These are phyloP conservation scores for Lithophane ornitopus DNA, from an alignment of 2,888 invertebrate genomes.

Conservation along the genomic window DNA sequence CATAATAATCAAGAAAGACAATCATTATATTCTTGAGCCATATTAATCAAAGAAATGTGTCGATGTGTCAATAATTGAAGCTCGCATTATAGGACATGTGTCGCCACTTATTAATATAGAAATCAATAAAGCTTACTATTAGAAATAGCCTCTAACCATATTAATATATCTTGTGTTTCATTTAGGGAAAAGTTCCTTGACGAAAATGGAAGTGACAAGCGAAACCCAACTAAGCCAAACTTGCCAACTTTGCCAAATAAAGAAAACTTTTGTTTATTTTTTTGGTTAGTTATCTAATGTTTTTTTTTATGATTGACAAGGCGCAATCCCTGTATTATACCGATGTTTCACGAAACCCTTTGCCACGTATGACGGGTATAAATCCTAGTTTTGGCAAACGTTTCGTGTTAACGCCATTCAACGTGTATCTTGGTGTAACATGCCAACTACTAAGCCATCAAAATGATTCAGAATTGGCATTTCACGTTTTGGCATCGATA, in stretches of 20 bases:
- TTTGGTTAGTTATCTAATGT: too few relatives aligned
- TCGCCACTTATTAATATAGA: conserved; percentile 33
- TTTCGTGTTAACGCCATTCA: not conserved
- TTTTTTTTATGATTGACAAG: not conserved
- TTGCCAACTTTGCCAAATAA: not conserved
- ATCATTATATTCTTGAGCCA: conserved; percentile 12
- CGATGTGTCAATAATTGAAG: not conserved
- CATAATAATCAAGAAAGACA: conserved; percentile 21
- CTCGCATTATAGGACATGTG: conserved; percentile 7
- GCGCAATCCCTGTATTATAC: not conserved
- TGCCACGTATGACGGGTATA: not conserved
- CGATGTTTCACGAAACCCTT: not conserved
- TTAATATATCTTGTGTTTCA: not conserved
- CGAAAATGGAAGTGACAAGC: not conserved
- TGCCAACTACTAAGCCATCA: not conserved
- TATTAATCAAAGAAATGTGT: conserved; percentile 37
- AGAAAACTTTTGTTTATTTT: not conserved
- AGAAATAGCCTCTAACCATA: not conserved
- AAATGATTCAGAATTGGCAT: not conserved
- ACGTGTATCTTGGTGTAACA: conserved; percentile 5
- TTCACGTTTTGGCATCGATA: not conserved
- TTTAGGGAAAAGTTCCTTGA: not conserved
- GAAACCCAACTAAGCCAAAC: too few relatives aligned
- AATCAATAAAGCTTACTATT: conserved; percentile 35
- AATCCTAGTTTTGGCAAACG: conserved; percentile 3